Evolutionary conservation across 1,140 invertebrate genomes (phyloP).

Genomic region (Epicauta chinensis): DNA sequence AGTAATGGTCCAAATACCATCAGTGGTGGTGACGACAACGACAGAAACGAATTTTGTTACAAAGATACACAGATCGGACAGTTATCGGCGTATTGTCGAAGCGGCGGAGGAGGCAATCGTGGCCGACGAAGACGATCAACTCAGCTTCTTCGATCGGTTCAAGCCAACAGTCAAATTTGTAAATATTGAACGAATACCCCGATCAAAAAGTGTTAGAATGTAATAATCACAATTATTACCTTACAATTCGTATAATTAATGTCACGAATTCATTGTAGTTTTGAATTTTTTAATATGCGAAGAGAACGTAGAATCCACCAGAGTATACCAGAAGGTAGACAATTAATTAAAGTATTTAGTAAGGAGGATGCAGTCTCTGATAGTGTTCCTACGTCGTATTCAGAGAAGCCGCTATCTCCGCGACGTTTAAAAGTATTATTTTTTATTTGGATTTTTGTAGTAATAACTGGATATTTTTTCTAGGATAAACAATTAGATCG

Average conservation of each 20-base stretch:
- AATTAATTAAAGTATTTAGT: slow-evolving; percentile 37
- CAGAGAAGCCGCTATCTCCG: slow-evolving; percentile 42
- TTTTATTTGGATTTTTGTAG: no score
- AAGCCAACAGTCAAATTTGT: slow-evolving; percentile 44
- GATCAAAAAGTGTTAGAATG: slow-evolving; percentile 37
- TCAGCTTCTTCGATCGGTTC: slow-evolving; percentile 50
- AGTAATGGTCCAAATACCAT: no score
- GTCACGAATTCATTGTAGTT: slow-evolving; percentile 30
- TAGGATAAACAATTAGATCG: slow-evolving; percentile 50
- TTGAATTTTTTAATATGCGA: slow-evolving; percentile 47
- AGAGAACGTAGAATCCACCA: slow-evolving; percentile 42
- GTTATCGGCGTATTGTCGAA: slow-evolving; percentile 47
- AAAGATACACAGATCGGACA: slow-evolving; percentile 49
- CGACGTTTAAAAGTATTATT: slow-evolving; percentile 44
- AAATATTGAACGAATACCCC: slow-evolving; percentile 39
- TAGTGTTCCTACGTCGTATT: slow-evolving; percentile 32
- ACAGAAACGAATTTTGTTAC: slow-evolving; percentile 37
- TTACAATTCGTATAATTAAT: not conserved
- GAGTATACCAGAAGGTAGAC: slow-evolving; percentile 39
- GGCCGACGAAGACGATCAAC: slow-evolving; percentile 46
- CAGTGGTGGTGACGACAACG: slow-evolving; percentile 41
- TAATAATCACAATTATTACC: slow-evolving; percentile 18
- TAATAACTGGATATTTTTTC: no score
- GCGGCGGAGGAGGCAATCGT: slow-evolving; percentile 40
- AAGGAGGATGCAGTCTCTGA: slow-evolving; percentile 33